Conservation (phyloP, 1,140 invertebrate species). For the Halotydeus destructor region DNA sequence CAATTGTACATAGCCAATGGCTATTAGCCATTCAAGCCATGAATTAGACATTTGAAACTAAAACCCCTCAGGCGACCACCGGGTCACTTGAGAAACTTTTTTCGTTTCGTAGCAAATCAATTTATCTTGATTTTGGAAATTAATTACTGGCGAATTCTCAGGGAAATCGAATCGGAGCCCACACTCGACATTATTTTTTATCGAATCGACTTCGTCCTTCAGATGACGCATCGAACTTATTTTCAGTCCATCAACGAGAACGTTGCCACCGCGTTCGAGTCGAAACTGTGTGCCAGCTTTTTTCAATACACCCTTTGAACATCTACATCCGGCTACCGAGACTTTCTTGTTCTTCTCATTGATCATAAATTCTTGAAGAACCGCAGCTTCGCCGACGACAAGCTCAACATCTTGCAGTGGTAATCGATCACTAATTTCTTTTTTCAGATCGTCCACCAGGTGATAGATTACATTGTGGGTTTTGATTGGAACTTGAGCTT, state of each 20-base stretch:
- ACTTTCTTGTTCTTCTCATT: constrained; percentile 53
- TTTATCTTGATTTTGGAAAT: constrained; percentile 48
- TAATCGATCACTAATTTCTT: constrained; percentile 47
- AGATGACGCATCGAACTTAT: constrained; percentile 55
- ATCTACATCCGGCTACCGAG: constrained; percentile 67
- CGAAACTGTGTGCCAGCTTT: constrained; percentile 40
- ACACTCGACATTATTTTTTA: constrained; percentile 68
- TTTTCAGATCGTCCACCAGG: constrained; percentile 64
- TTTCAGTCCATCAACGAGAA: constrained; percentile 3
- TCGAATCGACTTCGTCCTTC: constrained; percentile 61
- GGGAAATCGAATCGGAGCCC: constrained; percentile 50
- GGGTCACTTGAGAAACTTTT: constrained; percentile 36
- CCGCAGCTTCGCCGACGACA: constrained; percentile 56
- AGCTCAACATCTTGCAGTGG: constrained; percentile 50
- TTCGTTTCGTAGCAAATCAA: constrained; percentile 49
- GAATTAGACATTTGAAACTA: background rate
- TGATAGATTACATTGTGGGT: constrained; percentile 72
- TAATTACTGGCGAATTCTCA: constrained; percentile 24
- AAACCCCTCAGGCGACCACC: constrained; percentile 40
- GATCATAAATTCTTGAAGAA: constrained; percentile 60
- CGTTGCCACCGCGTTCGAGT: constrained; percentile 45
- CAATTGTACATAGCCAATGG: too few species aligned
- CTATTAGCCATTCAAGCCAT: too few species aligned
- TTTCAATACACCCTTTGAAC: constrained; percentile 50
- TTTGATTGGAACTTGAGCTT: constrained; percentile 36